Percentiles rank a stretch among this genome's conserved stretches.
These are phyloP conservation scores for Pomatorhinus ruficollis DNA, from an alignment of 2,113 vertebrate species.

Conservation along the genomic window DNA sequence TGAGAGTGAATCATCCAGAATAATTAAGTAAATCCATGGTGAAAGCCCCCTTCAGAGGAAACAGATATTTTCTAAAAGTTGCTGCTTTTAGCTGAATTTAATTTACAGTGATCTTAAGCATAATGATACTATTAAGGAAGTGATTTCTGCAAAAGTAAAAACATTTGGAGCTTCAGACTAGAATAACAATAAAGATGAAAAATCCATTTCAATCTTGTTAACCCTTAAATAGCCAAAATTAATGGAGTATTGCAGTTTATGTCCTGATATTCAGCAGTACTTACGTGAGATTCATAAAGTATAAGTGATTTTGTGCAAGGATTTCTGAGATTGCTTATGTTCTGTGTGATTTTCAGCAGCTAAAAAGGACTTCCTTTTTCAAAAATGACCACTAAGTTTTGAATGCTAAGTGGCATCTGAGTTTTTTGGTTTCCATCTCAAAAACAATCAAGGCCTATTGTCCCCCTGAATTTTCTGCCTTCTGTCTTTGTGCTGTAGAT, in stretches of 20 bases:
- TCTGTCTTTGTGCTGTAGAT: too few species aligned
- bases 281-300: background rate
- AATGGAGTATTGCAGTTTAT: background rate
- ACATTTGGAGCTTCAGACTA: constrained; percentile 10
- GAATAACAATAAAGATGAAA: constrained; percentile 17
- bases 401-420: background rate
- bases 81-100: constrained; percentile 69
- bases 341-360: background rate
- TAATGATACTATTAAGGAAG: constrained; percentile 64
- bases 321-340: background rate
- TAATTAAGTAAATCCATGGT: constrained; percentile 64
- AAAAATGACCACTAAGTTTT: background rate
- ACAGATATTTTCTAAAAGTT: constrained; percentile 53
- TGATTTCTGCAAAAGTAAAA: constrained; percentile 59
- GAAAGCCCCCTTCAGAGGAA: constrained; percentile 19
- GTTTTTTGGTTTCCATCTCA: background rate
- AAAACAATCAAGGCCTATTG: background rate
- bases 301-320: background rate
- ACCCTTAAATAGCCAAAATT: background rate
- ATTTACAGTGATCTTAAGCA: constrained; percentile 62
- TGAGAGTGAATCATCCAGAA: constrained; percentile 53
- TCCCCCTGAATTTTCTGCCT: too few species aligned
- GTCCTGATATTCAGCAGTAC: background rate
- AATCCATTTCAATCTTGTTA: background rate
- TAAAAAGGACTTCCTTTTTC: background rate